Percentiles rank a stretch among this genome's conserved stretches.
phyloP scores from a whole-genome alignment of 2,113 vertebrate genomes.

The Pelvicachromis taeniatus region DNA sequence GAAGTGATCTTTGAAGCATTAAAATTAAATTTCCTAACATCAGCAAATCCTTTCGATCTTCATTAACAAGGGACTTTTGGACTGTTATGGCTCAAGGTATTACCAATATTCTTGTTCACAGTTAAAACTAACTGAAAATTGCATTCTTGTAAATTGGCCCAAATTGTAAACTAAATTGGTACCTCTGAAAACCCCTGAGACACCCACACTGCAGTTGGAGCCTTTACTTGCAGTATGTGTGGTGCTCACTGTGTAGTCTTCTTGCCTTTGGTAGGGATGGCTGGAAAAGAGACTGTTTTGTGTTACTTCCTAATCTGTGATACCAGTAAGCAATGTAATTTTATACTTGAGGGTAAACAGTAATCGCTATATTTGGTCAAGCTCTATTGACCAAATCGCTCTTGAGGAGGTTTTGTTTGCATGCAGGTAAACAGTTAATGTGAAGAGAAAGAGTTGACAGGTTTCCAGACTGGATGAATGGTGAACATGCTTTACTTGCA shows the following conservation, averaged over 20 bases:
- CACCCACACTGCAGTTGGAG: not conserved
- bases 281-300: not conserved
- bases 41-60: not conserved
- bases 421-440: not conserved
- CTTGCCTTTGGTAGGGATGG: not conserved
- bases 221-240: not conserved
- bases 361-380: not conserved
- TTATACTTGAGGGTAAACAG: not conserved
- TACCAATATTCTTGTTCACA: not conserved
- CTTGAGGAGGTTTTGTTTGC: not conserved
- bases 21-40: not conserved
- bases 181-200: constrained; percentile 24
- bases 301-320: not conserved
- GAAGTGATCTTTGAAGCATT: not conserved
- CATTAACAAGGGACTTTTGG: not conserved
- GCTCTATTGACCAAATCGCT: not conserved
- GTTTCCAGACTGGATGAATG: not conserved
- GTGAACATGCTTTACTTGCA: not conserved
- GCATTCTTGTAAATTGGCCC: not conserved
- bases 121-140: constrained; percentile 30
- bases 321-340: not conserved
- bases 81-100: not conserved
- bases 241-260: not conserved
- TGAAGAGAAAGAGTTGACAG: not conserved
- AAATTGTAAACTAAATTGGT: constrained; percentile 56